Evolutionary conservation across 2,797 vertebrate species (phyloP).

Genomic region (Perodicticus potto): DNA sequence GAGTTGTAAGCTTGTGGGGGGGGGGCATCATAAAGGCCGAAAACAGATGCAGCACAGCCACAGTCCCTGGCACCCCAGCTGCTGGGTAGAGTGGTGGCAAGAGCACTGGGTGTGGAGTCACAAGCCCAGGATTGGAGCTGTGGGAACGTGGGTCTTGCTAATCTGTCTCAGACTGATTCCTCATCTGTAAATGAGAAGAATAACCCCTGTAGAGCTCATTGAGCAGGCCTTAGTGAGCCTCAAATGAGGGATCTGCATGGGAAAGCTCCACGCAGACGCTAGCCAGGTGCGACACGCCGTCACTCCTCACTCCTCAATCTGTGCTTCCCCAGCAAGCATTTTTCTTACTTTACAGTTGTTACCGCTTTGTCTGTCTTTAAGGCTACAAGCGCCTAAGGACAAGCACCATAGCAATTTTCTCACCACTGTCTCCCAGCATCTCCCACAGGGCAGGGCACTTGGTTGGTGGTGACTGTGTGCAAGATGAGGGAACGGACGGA

Average conservation of each 20-base stretch:
- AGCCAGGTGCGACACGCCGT: neutral
- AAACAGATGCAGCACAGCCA: neutral
- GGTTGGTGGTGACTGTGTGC: neutral
- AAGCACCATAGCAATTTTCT: neutral
- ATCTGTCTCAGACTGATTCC: neutral
- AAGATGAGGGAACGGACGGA: neutral
- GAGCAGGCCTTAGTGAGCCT: neutral
- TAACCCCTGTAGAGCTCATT: neutral
- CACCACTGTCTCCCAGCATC: neutral
- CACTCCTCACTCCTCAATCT: neutral
- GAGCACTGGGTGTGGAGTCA: neutral
- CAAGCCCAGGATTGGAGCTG: neutral
- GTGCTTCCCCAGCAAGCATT: neutral
- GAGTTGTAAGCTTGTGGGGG: neutral
- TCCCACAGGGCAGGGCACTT: neutral
- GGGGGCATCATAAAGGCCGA: neutral
- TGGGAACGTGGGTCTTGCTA: neutral
- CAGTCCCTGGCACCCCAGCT: neutral
- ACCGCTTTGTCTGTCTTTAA: neutral
- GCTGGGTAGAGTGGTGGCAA: neutral
- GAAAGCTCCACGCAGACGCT: neutral
- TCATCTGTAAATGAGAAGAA: slow-evolving; percentile 30
- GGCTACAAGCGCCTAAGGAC: neutral
- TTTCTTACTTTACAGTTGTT: neutral
- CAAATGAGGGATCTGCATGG: neutral